Base-by-base conservation (phyloP, 1,140 invertebrate genomes). In the Drosophila pseudoobscura region DNA sequence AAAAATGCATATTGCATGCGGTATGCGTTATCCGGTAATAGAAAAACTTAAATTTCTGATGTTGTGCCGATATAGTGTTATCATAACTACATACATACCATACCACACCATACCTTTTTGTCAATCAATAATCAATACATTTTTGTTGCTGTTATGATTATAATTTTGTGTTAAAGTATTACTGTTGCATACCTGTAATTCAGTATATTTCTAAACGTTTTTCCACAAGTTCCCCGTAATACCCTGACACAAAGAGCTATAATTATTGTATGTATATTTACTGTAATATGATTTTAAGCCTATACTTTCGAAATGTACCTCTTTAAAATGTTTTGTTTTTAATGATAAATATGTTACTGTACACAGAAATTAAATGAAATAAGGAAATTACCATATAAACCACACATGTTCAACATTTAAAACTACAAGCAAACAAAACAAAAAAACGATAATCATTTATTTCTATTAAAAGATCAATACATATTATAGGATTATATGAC, bases 101-200 rank as follows among this genome's bases (percentile, higher is more conserved):
- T 26, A 55, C 52, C 49, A 50, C 46, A 31, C 31, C 31, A 31
- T 57, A 43, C 53, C 44, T 50, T 39, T 49, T 51, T 43, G 70
- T 41, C 59, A 61, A 74, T 74, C 55, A 56, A 74, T 75, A 17
- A 39, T 39, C 35, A 39, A 39, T 39, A 26, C 65, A 74, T 47
- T 74, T 74, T 74, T 65, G 71, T 74, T 74, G 74, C 74, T 74
- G 70, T 74, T 74, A 74, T 74, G 41, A 74, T 43, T 17, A 39
- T 39, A 39, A 13, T 47, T 49, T 45, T 71, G 55, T 71, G 68
- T 71, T 60, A 71, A 47, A 70, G 47, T 71, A 74, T 74, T 74
- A 55, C 71, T 74, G 72, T 74, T 74, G 71, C 71, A 50, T 58
- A 65, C 51, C 61, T 66, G 59, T 75, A 54, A 75, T 66, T 66